phyloP scores from a whole-genome alignment of 2,797 vertebrate genomes.

The Tarsius wallacei region DNA sequence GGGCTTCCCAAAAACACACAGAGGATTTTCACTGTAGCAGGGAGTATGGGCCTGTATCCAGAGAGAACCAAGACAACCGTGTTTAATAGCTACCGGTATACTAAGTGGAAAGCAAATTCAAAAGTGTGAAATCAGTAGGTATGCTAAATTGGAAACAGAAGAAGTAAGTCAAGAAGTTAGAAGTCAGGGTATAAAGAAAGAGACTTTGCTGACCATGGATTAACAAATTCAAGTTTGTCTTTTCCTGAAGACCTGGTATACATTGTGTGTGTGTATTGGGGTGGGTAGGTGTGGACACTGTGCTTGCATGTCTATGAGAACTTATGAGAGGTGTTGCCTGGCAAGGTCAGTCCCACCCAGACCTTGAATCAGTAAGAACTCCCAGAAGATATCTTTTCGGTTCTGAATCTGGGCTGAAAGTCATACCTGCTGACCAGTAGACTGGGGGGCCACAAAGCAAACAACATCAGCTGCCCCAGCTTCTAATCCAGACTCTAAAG shows the following conservation, averaged over 20 bases:
- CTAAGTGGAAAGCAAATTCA: neutral
- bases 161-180: neutral
- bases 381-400: neutral
- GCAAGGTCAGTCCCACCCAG: too few relatives aligned
- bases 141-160: slow-evolving; percentile 11
- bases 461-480: neutral
- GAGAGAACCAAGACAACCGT: neutral
- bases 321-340: neutral
- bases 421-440: neutral
- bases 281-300: neutral
- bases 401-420: neutral
- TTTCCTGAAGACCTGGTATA: neutral
- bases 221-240: neutral
- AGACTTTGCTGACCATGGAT: neutral
- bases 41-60: neutral
- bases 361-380: neutral
- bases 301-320: neutral
- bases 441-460: neutral
- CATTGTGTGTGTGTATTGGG: neutral
- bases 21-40: neutral
- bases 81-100: neutral
- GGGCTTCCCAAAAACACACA: neutral
- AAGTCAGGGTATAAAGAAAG: neutral
- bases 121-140: slow-evolving; percentile 15
- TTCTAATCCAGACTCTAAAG: neutral